Base-by-base conservation (phyloP, 1,140 invertebrate genomes). In the Grapholita molesta region DNA sequence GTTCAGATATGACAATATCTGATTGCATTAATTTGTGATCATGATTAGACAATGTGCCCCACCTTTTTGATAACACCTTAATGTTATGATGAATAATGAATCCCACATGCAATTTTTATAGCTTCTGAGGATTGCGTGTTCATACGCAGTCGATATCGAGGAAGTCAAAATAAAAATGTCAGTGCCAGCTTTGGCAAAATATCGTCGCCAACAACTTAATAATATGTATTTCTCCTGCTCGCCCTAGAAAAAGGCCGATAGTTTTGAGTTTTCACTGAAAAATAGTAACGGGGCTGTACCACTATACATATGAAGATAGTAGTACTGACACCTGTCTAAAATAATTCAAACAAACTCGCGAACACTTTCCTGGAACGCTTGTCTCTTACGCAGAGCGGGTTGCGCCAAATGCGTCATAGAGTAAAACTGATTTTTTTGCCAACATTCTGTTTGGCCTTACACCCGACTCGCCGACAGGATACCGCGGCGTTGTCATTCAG, bases 401-500 rank as follows among this genome's bases (percentile, higher is more conserved):
- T 35, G 68, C 70, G 72, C 70, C 64, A 77, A 77, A 55, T 70
- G 68, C 75, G 75, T 76, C 74, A 76, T 42, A 28, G 12, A 33
- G 38, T 30, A 69, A 69, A 69, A 64, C 23, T 8, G 55, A 28
- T 32, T 61, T 61, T 57, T 61, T 57, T 38, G 67, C 21, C 52
- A 35, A 55, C 53, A 23, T 57, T 30, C 28, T 35, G 33, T 30
- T 24, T 65, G 61, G 68, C 68, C 68, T 70, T 28, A 66, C 35
- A 38, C n/a, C 2, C 48, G 67, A 32, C 12, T 30, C 32, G 24
- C 64, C 9, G 28, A 79, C 83, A 86, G 84, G 84, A 86, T 83
- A 79, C 71, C 69, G 66, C 74, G 48, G 76, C 76, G 78, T 80
- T 76, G 72, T 73, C 72, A 78, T 42, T 79, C 79, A 77, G 77